Conservation (phyloP, 64 coral and sea anemone species). For the Pocillopora verrucosa region DNA sequence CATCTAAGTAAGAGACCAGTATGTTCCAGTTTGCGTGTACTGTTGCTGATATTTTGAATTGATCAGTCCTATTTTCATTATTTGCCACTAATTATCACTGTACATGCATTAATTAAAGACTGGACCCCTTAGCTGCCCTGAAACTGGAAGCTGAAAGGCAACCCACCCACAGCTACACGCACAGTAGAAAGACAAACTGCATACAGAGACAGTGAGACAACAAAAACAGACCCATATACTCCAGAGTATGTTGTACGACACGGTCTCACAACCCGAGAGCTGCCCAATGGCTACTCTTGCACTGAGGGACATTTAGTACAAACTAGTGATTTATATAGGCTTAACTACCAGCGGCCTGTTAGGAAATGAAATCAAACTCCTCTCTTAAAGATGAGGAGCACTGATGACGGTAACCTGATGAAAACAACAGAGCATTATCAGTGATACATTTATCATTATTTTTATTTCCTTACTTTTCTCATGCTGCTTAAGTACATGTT, state of each 20-base stretch:
- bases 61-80: no score
- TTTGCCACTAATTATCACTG: not conserved
- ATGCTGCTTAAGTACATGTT: no score
- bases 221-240: constrained; percentile 97
- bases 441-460: no score
- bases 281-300: constrained; percentile 85
- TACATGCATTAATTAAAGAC: constrained; percentile 7
- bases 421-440: no score
- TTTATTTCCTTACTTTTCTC: no score
- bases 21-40: not conserved
- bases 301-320: constrained; percentile 56
- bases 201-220: constrained; percentile 96
- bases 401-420: no score
- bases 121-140: constrained; percentile 62
- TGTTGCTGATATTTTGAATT: no score
- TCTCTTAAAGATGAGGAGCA: no score
- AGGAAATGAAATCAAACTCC: no score
- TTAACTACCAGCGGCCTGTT: not conserved
- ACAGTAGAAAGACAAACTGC: constrained; percentile 95
- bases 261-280: constrained; percentile 92
- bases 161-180: constrained; percentile 88
- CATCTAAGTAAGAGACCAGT: constrained; percentile 62
- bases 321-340: not conserved
- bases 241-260: constrained; percentile 96
- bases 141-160: constrained; percentile 68